phyloP scores from a whole-genome alignment of 1,140 invertebrate species.

The Zaprionus lachaisei region DNA sequence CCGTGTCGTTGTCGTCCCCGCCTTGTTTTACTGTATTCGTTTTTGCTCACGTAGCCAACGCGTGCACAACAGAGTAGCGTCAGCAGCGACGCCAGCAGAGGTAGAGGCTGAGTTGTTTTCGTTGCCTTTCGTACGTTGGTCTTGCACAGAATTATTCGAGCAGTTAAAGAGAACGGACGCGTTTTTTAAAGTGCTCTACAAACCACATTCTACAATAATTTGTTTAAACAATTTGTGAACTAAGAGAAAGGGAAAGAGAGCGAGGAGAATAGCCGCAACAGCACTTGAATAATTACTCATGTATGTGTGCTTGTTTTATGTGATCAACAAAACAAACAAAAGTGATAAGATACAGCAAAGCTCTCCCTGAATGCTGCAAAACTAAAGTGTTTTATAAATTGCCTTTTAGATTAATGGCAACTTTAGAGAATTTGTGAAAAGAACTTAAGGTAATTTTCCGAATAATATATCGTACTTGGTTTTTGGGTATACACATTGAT shows the following conservation, averaged over 20 bases:
- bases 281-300: conserved; percentile 20
- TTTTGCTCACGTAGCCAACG: conserved; percentile 78
- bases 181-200: conserved; percentile 42
- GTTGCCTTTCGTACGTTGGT: conserved; percentile 32
- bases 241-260: conserved; percentile 27
- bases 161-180: conserved; percentile 71
- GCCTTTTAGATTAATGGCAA: conserved; percentile 9
- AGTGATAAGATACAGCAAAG: conserved; percentile 51
- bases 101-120: conserved; percentile 43
- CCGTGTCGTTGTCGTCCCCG: neutral
- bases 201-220: conserved; percentile 39
- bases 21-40: conserved; percentile 53
- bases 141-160: conserved; percentile 64
- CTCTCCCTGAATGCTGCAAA: conserved; percentile 19
- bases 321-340: conserved; percentile 49
- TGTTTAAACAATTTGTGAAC: conserved; percentile 65
- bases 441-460: conserved; percentile 63
- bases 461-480: conserved; percentile 5
- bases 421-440: neutral
- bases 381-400: conserved; percentile 34
- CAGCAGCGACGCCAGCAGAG: conserved; percentile 25
- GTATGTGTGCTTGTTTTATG: conserved; percentile 13
- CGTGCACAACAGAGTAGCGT: conserved; percentile 56
- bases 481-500: conserved; percentile 5
- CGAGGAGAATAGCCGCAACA: neutral